Evolutionary conservation across 2,113 vertebrate genomes (phyloP), one percentile per base, ranked within the genome.

Genomic region (Oreochromis aureus): DNA sequence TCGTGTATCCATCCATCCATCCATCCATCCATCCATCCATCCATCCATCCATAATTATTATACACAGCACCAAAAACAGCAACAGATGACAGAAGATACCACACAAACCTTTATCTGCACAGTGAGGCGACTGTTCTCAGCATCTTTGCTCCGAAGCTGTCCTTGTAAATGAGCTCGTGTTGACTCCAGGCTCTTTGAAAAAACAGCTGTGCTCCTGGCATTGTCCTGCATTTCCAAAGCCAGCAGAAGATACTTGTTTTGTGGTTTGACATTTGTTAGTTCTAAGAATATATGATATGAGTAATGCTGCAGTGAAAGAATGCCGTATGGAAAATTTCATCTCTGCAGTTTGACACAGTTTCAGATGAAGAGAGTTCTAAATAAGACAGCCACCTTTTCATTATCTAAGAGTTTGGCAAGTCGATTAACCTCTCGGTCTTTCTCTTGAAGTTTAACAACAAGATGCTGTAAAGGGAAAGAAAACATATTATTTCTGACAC

Each of bases 111-210:
- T 96, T 22, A 99, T 97, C 92, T 98, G 97, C 15, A 96, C 86
- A 1, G 83, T 63, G 3, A 98, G 95, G 1, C 97, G 97, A 93
- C 96, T 97, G 89, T 98, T 98, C 63, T 99, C 98, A 0, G 97
- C 96, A 58, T 98, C 98, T 87, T 96, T 98, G 87, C 82, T 96
- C 22, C 97, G 96, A 39, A 99, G 89, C 89, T 98, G 98, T 0
- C 95, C 96, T 90, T 99, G 98, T 48, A 99, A 93, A 86, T 96
- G 97, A 46, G 96, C 97, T 85, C 96, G 95, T 85, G 97, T 96
- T 1, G 96, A 90, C 85, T 99, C 98, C 96, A 98, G 91, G 6
- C 95, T 97, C 69, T 97, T 98, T 16, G 97, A 97, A 7, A 97
- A 93, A 13, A 97, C 97, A 0, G 88, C 81, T 0, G 96, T 96